Evolutionary conservation across 2,797 vertebrate species (phyloP).

Genomic region (Synaphobranchus kaupii): DNA sequence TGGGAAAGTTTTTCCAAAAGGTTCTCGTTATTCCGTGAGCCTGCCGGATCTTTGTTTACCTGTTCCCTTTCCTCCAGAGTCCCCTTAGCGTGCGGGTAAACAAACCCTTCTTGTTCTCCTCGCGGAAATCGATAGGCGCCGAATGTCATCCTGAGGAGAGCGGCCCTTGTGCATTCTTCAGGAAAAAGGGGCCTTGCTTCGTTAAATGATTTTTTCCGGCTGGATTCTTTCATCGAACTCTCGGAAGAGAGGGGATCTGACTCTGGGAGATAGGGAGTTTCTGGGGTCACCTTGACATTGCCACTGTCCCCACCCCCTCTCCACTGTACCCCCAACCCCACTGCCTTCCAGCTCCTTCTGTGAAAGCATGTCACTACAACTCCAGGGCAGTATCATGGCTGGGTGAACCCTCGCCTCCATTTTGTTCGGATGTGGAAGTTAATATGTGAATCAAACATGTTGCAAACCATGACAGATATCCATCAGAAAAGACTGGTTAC

Average conservation of each 20-base stretch:
- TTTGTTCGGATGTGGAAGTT: neutral
- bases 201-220: conserved; percentile 73
- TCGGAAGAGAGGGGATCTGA: conserved; percentile 24
- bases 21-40: conserved; percentile 20
- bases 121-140: conserved; percentile 34
- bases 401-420: neutral
- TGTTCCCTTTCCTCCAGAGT: neutral
- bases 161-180: conserved; percentile 32
- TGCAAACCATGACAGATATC: neutral
- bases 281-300: conserved; percentile 63
- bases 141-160: conserved; percentile 13
- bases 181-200: conserved; percentile 67
- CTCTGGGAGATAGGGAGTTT: conserved; percentile 41
- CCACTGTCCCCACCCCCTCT: conserved; percentile 50
- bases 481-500: neutral
- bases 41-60: conserved; percentile 20
- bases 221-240: conserved; percentile 59
- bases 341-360: neutral
- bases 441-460: neutral
- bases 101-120: conserved; percentile 43
- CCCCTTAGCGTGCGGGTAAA: conserved; percentile 38
- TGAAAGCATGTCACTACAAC: neutral
- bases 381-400: neutral
- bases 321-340: neutral
- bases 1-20: conserved; percentile 19